Base-by-base conservation (phyloP, 2,888 invertebrate genomes). In the Gasteruption jaculator region DNA sequence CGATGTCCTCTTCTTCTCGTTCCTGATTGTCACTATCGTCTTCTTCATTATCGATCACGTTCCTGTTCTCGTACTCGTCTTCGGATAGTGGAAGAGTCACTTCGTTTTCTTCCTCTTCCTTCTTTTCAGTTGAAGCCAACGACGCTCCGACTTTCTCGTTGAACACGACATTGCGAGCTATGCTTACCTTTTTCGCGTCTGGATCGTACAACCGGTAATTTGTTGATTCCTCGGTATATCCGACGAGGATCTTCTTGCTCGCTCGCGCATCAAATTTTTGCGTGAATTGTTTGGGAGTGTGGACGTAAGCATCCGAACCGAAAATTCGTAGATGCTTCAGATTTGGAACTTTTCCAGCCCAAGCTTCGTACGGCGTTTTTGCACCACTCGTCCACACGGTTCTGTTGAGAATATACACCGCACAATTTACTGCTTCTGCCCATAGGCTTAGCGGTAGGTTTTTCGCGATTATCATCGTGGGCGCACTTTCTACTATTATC, bases 181-280 rank as follows among this genome's bases (percentile, higher is more conserved):
- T 44, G 16, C 42, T 21, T 10, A 53, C 36, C 32, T 49, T 50
- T 11, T 39, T 25, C 5, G 46, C 40, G 15, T 27, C 38, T 16
- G 48, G 52, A 34, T 52, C 41, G 48, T 51, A 58, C 10, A 58
- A 32, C 15, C 53, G 42, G 22, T 58, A 58, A 26, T 52, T 52
- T 6, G 37, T 30, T n/a, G 46, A 48, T 5, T 52, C 33, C 19
- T 35, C 34, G 11, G 31, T 27, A 10, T 49, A 49, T 27, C 46
- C 46, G 10, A 49, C 45, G 2, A 48, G 34, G 1, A 48, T 21
- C 7, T 31, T 38, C 24, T 49, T 49, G 2, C 21, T 41, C 1
- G 45, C 25, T 33, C 42, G 37, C 10, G 49, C 33, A 31, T 54
- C 54, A 16, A 54, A 45, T 16, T 54, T 54, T 27, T 30, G 33